Percentiles rank a stretch among this genome's conserved stretches.
Evolutionary conservation across 2,888 invertebrate genomes (phyloP).

Genomic region (Neoitamus cyanurus): DNA sequence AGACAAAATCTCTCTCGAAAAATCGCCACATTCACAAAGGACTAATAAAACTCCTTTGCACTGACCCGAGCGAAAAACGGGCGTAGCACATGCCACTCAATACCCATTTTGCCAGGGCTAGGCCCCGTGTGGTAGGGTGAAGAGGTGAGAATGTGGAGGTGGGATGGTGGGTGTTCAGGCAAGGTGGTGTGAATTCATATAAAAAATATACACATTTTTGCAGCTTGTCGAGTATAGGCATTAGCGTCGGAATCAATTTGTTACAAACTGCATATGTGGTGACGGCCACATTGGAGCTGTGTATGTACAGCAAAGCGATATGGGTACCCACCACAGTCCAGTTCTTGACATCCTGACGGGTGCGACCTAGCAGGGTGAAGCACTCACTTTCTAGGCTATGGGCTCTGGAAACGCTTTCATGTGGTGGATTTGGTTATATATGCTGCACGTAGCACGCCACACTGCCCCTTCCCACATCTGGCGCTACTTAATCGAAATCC

Average conservation of each 20-base stretch:
- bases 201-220: slow-evolving; percentile 24
- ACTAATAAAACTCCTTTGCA: not conserved
- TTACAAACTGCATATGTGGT: not conserved
- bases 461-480: not conserved
- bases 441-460: not conserved
- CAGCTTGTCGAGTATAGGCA: slow-evolving; percentile 19
- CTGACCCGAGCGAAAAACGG: not conserved
- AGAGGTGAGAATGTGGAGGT: not conserved
- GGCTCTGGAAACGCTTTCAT: not conserved
- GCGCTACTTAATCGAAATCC: slow-evolving; percentile 22
- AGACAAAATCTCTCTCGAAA: slow-evolving; percentile 10
- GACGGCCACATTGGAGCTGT: not conserved
- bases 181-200: not conserved
- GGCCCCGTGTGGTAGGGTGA: not conserved
- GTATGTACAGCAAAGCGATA: too few species aligned
- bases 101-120: not conserved
- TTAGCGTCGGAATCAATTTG: slow-evolving; percentile 19
- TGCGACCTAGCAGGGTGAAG: not conserved
- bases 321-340: not conserved
- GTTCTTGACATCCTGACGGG: slow-evolving; percentile 9
- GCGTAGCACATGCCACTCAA: not conserved
- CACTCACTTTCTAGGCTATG: not conserved
- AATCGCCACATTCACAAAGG: slow-evolving; percentile 3
- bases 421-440: slow-evolving; percentile 8
- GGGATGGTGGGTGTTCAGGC: not conserved